Base-by-base conservation (phyloP, 2,888 invertebrate species). In the Carterocephalus palaemon region DNA sequence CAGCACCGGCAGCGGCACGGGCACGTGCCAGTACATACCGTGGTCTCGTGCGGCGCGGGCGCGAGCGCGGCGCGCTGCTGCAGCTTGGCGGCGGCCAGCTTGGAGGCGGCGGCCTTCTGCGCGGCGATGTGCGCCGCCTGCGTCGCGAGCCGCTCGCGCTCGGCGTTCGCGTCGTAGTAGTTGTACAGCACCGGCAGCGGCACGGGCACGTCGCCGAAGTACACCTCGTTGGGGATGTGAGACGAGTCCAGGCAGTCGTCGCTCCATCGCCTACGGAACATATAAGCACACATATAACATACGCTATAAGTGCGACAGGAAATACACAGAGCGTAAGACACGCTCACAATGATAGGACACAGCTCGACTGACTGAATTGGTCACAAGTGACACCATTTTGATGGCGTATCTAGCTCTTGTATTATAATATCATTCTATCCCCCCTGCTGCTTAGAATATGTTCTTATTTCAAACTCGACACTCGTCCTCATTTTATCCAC, bases 191-290 rank as follows among this genome's bases (percentile, higher is more conserved):
- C 83, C 49, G 81, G 75, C 58, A 69, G 67, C 0, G 85, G 73
- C 7, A 87, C 87, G 0, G 87, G 86, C 46, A 87, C 85, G 64
- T 88, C 88, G 40, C 88, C 88, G 72, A 88, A 88, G 71, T 84
- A 88, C 19, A 88, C 85, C 57, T 88, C 87, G 75, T 88, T 87
- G 17, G 88, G 88, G 46, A 88, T 88, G 74, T 88, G 85, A 2
- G 84, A 77, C 3, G 88, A 87, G 57, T 87, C 86, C 9, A 86
- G 70, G 58, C 85, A 84, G 58, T 88, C 87, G 73, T 88, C 87
- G 67, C 87, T 87, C 84, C 85, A 87, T 41, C 87, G 86, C 84
- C 88, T 87, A 16, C n/a, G 10, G 38, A 6, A n/a, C n/a, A n/a
- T n/a, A n/a, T n/a, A n/a, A n/a, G n/a, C n/a, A n/a, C n/a, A n/a